These are phyloP conservation scores for Nematolebias whitei DNA, from an alignment of 2,113 vertebrate species.

Conservation along the genomic window DNA sequence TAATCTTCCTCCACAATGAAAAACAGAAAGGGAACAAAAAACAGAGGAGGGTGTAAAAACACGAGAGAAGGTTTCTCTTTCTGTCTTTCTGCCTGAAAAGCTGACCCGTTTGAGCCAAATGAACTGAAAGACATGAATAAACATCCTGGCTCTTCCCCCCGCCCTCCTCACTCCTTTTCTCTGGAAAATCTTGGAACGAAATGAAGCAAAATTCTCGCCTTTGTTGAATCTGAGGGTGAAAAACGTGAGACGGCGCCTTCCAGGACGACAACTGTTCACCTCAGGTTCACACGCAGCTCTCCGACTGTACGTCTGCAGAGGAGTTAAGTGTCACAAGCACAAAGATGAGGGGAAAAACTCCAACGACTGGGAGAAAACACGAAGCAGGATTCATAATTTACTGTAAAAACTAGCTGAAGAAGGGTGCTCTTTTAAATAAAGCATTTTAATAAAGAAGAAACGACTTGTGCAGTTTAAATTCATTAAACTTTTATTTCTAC, in stretches of 20 bases:
- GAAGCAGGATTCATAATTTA: no score
- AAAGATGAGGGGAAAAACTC: background rate
- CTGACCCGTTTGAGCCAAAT: slow-evolving; percentile 67
- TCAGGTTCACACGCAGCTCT: slow-evolving; percentile 33
- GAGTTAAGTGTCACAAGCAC: slow-evolving; percentile 17
- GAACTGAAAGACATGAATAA: slow-evolving; percentile 69
- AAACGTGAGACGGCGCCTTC: slow-evolving; percentile 56
- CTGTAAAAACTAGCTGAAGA: no score
- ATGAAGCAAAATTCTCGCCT: slow-evolving; percentile 87
- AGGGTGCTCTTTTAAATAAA: no score
- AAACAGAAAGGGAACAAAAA: slow-evolving; percentile 75
- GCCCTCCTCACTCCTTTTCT: slow-evolving; percentile 71
- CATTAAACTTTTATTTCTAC: no score
- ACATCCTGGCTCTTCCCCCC: slow-evolving; percentile 60
- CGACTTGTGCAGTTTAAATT: no score
- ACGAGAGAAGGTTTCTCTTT: slow-evolving; percentile 66
- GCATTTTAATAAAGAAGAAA: no score
- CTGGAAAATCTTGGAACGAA: slow-evolving; percentile 76
- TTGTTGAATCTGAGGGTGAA: slow-evolving; percentile 60
- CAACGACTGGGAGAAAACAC: no score
- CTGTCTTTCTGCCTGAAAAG: slow-evolving; percentile 65
- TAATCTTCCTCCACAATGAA: slow-evolving; percentile 93
- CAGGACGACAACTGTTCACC: slow-evolving; percentile 19
- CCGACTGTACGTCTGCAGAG: slow-evolving; percentile 29
- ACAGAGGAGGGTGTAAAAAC: slow-evolving; percentile 65